Conservation (phyloP, 37 sponge, comb jelly and placozoan genomes). For the Oopsacas minuta region DNA sequence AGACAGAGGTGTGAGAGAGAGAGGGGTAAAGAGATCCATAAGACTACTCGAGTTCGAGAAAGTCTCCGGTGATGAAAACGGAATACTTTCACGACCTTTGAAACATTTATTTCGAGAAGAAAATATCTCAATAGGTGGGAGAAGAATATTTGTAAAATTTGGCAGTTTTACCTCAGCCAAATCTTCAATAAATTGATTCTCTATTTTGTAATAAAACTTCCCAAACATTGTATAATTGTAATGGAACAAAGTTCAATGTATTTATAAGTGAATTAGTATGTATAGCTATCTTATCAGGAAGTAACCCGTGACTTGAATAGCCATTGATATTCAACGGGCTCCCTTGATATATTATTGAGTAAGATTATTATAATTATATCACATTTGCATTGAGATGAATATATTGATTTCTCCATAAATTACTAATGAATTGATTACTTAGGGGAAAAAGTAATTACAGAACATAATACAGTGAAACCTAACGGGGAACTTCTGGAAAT, state of each 20-base stretch:
- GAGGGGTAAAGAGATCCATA: background rate
- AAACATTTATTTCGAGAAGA: background rate
- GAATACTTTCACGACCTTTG: background rate
- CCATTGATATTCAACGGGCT: too few species aligned
- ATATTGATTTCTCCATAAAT: too few species aligned
- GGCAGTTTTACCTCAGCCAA: background rate
- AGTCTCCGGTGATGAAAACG: background rate
- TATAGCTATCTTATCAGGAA: background rate
- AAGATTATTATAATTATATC: too few species aligned
- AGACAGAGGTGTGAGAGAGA: background rate
- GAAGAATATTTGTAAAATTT: background rate
- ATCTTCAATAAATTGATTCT: background rate
- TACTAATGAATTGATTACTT: too few species aligned
- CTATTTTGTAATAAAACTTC: background rate
- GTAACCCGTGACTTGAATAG: background rate
- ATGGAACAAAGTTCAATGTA: too few species aligned
- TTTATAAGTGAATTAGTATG: background rate
- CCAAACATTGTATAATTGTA: background rate
- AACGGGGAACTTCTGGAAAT: too few species aligned
- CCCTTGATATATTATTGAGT: too few species aligned
- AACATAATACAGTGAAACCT: too few species aligned
- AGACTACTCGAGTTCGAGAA: slow-evolving; percentile 14
- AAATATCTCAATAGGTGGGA: background rate
- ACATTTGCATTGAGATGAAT: too few species aligned
- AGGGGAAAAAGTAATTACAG: too few species aligned